Evolutionary conservation across 2,888 invertebrate genomes (phyloP).

Genomic region (Noctua comes): DNA sequence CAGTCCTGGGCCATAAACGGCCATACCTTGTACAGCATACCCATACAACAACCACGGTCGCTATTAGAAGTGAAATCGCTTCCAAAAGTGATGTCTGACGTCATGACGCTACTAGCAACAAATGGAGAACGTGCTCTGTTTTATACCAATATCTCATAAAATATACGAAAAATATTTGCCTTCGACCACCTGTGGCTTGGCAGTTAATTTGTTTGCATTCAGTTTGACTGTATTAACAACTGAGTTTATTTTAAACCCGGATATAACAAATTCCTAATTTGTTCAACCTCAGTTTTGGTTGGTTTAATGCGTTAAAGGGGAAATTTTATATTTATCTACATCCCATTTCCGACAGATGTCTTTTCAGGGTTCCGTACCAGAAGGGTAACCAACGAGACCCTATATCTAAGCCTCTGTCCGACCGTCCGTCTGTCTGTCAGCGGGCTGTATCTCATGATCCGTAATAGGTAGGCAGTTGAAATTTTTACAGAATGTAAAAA

Average conservation of each 20-base stretch:
- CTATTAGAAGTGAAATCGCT: constrained; percentile 38
- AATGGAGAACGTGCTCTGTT: constrained; percentile 25
- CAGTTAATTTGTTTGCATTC: constrained; percentile 41
- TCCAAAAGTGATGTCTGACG: constrained; percentile 11
- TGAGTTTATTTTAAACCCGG: constrained; percentile 28
- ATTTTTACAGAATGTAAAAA: too few relatives aligned
- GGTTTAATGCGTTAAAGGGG: not conserved
- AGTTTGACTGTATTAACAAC: constrained; percentile 21
- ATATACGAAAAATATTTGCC: constrained; percentile 47
- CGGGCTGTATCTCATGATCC: too few relatives aligned
- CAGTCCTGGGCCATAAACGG: not conserved
- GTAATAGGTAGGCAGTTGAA: too few relatives aligned
- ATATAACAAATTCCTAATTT: constrained; percentile 17
- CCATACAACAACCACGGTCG: not conserved
- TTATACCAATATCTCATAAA: constrained; percentile 38
- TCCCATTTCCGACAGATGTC: not conserved
- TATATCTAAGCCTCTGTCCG: too few relatives aligned
- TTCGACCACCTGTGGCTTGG: constrained; percentile 42
- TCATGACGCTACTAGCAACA: not conserved
- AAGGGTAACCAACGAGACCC: too few relatives aligned
- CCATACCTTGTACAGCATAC: constrained; percentile 6
- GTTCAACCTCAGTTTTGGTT: not conserved
- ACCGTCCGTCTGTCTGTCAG: too few relatives aligned
- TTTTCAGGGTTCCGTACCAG: too few relatives aligned
- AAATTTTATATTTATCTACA: not conserved